Evolutionary conservation across 2,797 vertebrate species (phyloP).

Genomic region (Pachyuromys duprasi): DNA sequence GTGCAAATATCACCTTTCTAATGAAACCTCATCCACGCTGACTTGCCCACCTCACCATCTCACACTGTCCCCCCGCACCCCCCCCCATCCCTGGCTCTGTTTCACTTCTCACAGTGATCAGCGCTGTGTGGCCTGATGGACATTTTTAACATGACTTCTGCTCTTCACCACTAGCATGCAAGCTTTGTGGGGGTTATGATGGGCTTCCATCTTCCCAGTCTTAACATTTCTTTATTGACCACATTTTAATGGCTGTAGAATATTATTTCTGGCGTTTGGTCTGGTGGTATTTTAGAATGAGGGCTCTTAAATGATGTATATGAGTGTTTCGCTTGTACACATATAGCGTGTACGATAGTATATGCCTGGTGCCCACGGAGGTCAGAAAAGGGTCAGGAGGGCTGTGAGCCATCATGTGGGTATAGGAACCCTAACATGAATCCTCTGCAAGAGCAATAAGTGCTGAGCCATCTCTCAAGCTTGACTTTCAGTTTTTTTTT

Average conservation of each 20-base stretch:
- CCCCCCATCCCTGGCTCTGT: background rate
- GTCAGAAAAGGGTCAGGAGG: background rate
- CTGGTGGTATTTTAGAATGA: background rate
- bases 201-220: background rate
- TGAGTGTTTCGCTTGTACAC: background rate
- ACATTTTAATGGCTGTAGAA: background rate
- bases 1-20: background rate
- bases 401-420: background rate
- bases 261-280: background rate
- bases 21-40: background rate
- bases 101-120: background rate
- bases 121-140: background rate
- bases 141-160: background rate
- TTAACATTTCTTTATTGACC: background rate
- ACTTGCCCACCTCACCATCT: background rate
- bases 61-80: background rate
- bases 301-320: background rate
- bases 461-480: background rate
- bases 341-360: background rate
- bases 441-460: background rate
- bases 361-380: background rate
- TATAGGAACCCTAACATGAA: background rate
- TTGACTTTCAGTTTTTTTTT: slow-evolving; percentile 1
- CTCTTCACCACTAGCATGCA: background rate
- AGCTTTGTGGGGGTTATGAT: background rate